Conservation (phyloP, 2,888 invertebrate species). For the Beris morrisii region DNA sequence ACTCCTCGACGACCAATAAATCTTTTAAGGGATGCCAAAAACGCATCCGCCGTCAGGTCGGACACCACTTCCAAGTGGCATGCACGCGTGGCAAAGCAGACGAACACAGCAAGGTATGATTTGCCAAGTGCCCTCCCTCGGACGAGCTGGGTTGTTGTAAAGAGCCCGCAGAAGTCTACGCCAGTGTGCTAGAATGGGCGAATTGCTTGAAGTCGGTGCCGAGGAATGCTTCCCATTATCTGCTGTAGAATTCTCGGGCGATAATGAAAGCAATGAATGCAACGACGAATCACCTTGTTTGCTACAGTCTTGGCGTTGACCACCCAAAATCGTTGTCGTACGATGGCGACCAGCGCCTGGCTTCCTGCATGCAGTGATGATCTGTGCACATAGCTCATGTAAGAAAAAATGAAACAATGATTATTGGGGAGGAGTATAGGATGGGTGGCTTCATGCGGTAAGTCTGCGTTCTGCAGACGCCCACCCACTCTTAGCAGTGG, state of each 20-base stretch:
- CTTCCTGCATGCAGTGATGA: slow-evolving; percentile 44
- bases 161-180: slow-evolving; percentile 36
- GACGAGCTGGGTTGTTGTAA: slow-evolving; percentile 29
- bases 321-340: slow-evolving; percentile 29
- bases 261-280: slow-evolving; percentile 30
- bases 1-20: slow-evolving; percentile 35
- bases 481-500: slow-evolving; percentile 37
- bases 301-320: slow-evolving; percentile 20
- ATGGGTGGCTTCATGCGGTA: no score
- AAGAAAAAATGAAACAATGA: slow-evolving; percentile 1
- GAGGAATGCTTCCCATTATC: slow-evolving; percentile 34
- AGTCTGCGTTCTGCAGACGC: no score
- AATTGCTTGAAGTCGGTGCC: slow-evolving; percentile 27
- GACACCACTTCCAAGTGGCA: slow-evolving; percentile 37
- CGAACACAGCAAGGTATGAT: slow-evolving; percentile 23
- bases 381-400: slow-evolving; percentile 31
- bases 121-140: background rate
- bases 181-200: slow-evolving; percentile 33
- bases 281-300: background rate
- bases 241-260: slow-evolving; percentile 30
- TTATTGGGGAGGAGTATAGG: no score
- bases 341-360: slow-evolving; percentile 39
- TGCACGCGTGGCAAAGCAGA: slow-evolving; percentile 36
- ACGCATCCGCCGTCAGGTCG: slow-evolving; percentile 34
- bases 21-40: slow-evolving; percentile 35